Evolutionary conservation across 2,113 vertebrate genomes (phyloP).

Genomic region (Lepisosteus osseus): DNA sequence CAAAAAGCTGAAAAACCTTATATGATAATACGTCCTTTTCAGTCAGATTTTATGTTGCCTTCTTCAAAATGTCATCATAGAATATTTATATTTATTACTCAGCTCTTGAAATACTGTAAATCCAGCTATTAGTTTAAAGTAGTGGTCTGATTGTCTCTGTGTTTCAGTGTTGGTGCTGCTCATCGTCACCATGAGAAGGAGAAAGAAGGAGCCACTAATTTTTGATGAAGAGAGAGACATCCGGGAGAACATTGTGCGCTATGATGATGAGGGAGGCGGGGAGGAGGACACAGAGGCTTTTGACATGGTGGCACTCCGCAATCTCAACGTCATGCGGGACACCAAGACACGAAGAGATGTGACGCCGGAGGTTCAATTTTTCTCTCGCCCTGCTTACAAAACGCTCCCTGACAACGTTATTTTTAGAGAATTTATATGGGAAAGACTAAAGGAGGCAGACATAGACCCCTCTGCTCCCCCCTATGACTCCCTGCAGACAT

Average conservation of each 20-base stretch:
- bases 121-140: neutral
- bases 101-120: neutral
- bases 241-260: constrained; percentile 91
- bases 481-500: constrained; percentile 93
- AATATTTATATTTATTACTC: neutral
- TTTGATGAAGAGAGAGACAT: constrained; percentile 91
- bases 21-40: neutral
- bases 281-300: constrained; percentile 96
- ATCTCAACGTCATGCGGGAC: constrained; percentile 85
- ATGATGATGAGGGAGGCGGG: constrained; percentile 92
- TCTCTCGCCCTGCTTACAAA: constrained; percentile 80
- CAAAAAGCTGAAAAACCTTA: neutral
- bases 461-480: constrained; percentile 86
- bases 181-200: constrained; percentile 82
- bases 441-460: constrained; percentile 88
- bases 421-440: constrained; percentile 95
- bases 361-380: constrained; percentile 85
- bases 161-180: constrained; percentile 84
- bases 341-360: constrained; percentile 81
- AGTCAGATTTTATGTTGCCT: neutral
- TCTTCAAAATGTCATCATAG: neutral
- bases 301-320: constrained; percentile 90
- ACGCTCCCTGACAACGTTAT: constrained; percentile 89
- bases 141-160: constrained; percentile 24
- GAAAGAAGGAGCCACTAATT: constrained; percentile 89